Conservation (phyloP, 1,140 invertebrate genomes). For the Rhynchophorus ferrugineus region DNA sequence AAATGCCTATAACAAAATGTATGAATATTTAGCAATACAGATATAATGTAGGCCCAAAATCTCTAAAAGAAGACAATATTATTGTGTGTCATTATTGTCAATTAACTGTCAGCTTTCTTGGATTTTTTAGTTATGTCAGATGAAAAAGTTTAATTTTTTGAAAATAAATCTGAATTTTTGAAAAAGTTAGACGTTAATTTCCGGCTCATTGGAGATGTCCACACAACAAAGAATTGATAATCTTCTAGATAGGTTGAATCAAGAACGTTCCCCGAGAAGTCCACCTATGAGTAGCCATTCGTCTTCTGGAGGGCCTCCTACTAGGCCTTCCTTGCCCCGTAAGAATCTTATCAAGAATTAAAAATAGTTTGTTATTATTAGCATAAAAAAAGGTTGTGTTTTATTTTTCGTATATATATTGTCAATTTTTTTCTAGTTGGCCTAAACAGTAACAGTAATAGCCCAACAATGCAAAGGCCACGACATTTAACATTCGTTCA, state of each 20-base stretch:
- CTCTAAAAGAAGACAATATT: too few relatives aligned
- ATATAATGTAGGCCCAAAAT: too few relatives aligned
- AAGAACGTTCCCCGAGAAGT: conserved; percentile 24
- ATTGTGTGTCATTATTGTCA: too few relatives aligned
- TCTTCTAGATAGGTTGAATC: conserved; percentile 30
- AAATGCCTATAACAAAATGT: too few relatives aligned
- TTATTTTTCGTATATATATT: neutral
- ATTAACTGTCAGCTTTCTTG: conserved; percentile 1
- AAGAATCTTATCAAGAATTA: conserved; percentile 18
- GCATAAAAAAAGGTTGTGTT: neutral
- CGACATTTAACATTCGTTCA: conserved; percentile 26
- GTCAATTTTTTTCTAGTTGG: conserved; percentile 18
- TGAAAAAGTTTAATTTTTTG: conserved; percentile 10
- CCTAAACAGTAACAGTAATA: conserved; percentile 24
- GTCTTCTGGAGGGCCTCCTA: conserved; percentile 22
- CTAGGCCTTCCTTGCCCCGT: conserved; percentile 28
- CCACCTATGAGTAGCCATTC: conserved; percentile 22
- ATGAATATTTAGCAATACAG: too few relatives aligned
- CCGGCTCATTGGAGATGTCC: conserved; percentile 26
- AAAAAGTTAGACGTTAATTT: neutral
- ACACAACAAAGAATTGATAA: conserved; percentile 34
- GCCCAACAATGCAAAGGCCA: conserved; percentile 29
- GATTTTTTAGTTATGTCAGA: conserved; percentile 15
- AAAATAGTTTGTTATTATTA: neutral
- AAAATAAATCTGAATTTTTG: conserved; percentile 1